Evolutionary conservation across 2,797 vertebrate genomes (phyloP), one percentile per base, ranked within the genome.

Genomic region (Dermochelys coriacea): DNA sequence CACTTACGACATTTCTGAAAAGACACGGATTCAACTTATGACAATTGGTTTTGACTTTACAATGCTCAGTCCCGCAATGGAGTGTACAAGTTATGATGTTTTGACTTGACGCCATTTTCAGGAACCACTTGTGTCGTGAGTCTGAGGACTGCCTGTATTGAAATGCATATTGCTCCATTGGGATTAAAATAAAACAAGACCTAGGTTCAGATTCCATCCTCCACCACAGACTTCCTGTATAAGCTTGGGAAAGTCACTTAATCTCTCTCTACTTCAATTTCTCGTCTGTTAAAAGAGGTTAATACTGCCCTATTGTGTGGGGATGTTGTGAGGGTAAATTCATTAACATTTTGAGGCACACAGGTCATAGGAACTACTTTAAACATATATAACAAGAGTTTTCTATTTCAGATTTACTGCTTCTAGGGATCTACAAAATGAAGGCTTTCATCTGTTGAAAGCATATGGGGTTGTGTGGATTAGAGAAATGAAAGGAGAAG

Each of bases 231-330:
- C 6, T 80, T 93, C 85, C 52, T 61, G 15, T n/a, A 59, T 34
- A 61, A n/a, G 7, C 14, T 93, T 2, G 3, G 61, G 59, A 77
- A 86, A 86, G 14, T 27, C 80, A 77, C 31, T 95, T 80, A 80
- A 79, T 94, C 47, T 88, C 59, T 59, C 64, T 68, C 6, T 59
- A 45, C 16, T 23, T 71, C 54, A 2, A 4, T 87, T 91, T 88
- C 41, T 54, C 47, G 6, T 41, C 15, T 80, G 50, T 91, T 95
- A 91, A 92, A 94, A 88, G 18, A 15, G 93, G 93, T 92, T 81
- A 86, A 87, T 1, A 31, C 91, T 85, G 11, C 12, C 59, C n/a
- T 12, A 4, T 8, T 88, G 88, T 37, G 25, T 45, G 77, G 37
- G 8, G 45, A 51, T 92, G 31, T 84, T 95, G 64, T 89, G 80